Evolutionary conservation across 2,113 vertebrate genomes (phyloP).

Genomic region (Myotis davidii): DNA sequence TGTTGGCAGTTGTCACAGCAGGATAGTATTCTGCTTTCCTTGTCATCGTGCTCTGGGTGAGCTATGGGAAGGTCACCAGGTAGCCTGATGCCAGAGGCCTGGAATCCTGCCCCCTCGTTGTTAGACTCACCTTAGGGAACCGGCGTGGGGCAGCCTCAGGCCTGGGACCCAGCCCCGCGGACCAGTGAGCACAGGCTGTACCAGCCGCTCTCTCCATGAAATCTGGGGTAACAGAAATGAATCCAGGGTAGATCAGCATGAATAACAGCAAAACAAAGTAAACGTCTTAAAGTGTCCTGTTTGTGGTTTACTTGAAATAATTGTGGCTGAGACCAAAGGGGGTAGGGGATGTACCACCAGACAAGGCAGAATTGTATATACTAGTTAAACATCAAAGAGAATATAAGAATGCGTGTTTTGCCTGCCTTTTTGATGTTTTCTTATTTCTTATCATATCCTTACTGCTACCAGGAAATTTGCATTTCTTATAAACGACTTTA

Average conservation of each 20-base stretch:
- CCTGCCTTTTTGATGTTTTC: constrained; percentile 51
- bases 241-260: neutral
- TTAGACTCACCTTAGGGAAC: fast-evolving
- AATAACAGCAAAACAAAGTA: neutral
- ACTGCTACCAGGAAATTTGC: constrained; percentile 59
- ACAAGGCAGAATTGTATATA: constrained; percentile 46
- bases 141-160: too few species aligned
- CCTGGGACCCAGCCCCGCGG: neutral
- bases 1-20: too few species aligned
- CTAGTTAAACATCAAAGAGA: constrained; percentile 61
- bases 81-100: neutral
- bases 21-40: neutral
- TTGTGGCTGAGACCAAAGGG: constrained; percentile 50
- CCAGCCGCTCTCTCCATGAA: neutral
- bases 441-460: constrained; percentile 56
- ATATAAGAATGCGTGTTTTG: constrained; percentile 21
- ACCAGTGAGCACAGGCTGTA: fast-evolving
- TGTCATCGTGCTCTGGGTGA: neutral
- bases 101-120: fast-evolving
- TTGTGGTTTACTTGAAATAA: constrained; percentile 50
- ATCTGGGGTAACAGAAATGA: neutral
- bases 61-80: neutral
- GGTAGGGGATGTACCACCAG: constrained; percentile 42
- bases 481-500: constrained; percentile 70
- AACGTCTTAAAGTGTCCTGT: neutral